Evolutionary conservation across 2,113 vertebrate genomes (phyloP).

Genomic region (Sinosuthora webbiana): DNA sequence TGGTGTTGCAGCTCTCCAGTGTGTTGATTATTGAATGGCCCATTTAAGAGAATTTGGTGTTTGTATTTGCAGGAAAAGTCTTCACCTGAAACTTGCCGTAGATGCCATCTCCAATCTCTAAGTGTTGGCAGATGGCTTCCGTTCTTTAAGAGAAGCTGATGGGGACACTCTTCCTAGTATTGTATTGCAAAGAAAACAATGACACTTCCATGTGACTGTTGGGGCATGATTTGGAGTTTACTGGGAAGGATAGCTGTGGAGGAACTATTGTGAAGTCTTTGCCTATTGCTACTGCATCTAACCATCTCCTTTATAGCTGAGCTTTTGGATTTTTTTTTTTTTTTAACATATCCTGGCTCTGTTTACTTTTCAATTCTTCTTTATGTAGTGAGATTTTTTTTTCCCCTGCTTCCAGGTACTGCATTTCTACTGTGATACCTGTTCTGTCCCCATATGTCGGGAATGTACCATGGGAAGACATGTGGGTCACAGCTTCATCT

Average conservation of each 20-base stretch:
- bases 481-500: conserved; percentile 91
- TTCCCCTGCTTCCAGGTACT: conserved; percentile 79
- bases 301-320: neutral
- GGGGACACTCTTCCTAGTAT: conserved; percentile 61
- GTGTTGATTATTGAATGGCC: neutral
- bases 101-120: conserved; percentile 21
- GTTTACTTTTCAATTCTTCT: neutral
- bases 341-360: neutral
- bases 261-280: neutral
- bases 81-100: conserved; percentile 33
- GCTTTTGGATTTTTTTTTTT: neutral
- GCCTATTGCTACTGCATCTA: neutral
- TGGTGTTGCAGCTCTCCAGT: neutral
- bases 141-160: conserved; percentile 31
- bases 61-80: conserved; percentile 3
- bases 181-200: conserved; percentile 61
- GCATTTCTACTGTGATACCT: conserved; percentile 96
- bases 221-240: neutral
- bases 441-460: conserved; percentile 93
- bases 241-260: neutral
- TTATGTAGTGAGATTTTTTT: neutral
- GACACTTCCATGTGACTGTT: neutral
- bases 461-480: conserved; percentile 94
- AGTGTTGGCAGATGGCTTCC: conserved; percentile 61
- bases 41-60: neutral